phyloP scores from a whole-genome alignment of 2,797 vertebrate genomes.

The Graptemys geographica region DNA sequence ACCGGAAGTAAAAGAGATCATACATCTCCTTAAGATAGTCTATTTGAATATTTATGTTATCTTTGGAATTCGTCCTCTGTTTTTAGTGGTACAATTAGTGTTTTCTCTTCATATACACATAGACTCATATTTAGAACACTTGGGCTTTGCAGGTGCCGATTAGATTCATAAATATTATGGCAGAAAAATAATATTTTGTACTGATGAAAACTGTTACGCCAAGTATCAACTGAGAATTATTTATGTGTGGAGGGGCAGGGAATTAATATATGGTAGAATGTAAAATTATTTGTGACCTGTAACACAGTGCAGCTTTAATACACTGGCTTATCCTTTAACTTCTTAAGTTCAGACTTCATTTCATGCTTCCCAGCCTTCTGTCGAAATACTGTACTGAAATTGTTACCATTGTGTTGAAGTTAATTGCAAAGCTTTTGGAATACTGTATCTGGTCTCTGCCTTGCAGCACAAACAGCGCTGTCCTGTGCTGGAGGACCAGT shows the following conservation, averaged over 20 bases:
- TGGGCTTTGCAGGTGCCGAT: neutral
- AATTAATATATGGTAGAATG: neutral
- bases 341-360: slow-evolving; percentile 82
- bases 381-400: slow-evolving; percentile 66
- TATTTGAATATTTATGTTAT: accelerated
- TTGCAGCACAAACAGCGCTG: slow-evolving; percentile 98
- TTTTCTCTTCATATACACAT: neutral
- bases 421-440: slow-evolving; percentile 82
- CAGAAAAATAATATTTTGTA: neutral
- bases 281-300: slow-evolving; percentile 52
- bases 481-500: slow-evolving; percentile 98
- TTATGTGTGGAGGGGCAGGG: neutral
- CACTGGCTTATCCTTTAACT: slow-evolving; percentile 81
- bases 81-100: neutral
- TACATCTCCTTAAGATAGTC: neutral
- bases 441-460: slow-evolving; percentile 83
- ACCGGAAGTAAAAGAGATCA: neutral
- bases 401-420: slow-evolving; percentile 57
- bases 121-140: neutral
- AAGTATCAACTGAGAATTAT: accelerated
- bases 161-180: neutral
- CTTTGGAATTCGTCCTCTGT: neutral
- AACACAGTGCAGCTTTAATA: slow-evolving; percentile 86
- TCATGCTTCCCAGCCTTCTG: slow-evolving; percentile 83
- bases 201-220: neutral